Conservation (phyloP, 1,140 invertebrate species). For the Campoletis sonorensis region DNA sequence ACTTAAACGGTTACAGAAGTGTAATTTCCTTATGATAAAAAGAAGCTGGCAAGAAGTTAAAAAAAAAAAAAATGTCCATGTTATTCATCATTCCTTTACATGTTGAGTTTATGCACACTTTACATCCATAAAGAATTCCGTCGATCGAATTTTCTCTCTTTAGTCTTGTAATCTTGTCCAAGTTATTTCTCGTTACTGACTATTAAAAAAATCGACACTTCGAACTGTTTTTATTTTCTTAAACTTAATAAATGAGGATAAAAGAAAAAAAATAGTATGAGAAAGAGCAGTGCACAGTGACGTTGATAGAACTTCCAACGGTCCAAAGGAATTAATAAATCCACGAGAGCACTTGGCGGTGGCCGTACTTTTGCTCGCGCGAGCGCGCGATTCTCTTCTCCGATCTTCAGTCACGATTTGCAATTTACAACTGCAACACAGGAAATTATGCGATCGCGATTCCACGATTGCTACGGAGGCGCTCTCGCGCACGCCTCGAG, state of each 20-base stretch:
- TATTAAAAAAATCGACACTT: neutral
- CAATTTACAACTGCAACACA: conserved; percentile 46
- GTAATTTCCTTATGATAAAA: too few species aligned
- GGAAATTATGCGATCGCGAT: conserved; percentile 47
- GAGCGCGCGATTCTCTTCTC: neutral
- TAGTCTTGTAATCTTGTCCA: too few species aligned
- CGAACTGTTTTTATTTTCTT: neutral
- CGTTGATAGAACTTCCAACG: conserved; percentile 36
- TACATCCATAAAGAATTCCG: too few species aligned
- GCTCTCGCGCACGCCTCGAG: conserved; percentile 1
- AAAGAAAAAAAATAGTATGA: neutral
- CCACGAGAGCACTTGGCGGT: conserved; percentile 18
- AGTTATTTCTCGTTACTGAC: too few species aligned
- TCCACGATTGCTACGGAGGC: conserved; percentile 37
- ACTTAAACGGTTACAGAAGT: too few species aligned
- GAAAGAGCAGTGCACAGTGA: conserved; percentile 25
- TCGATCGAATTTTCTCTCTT: too few species aligned
- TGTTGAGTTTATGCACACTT: too few species aligned
- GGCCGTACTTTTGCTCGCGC: neutral
- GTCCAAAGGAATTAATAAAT: conserved; percentile 43
- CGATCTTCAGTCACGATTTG: conserved; percentile 40
- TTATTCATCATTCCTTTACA: too few species aligned
- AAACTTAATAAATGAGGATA: neutral
- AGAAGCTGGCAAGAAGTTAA: too few species aligned
- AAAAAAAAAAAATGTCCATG: too few species aligned